A percentile compares a stretch with the other conserved stretches of the same genome.
These are phyloP conservation scores for Leucania comma DNA, from an alignment of 2,888 invertebrate genomes.

Conservation along the genomic window DNA sequence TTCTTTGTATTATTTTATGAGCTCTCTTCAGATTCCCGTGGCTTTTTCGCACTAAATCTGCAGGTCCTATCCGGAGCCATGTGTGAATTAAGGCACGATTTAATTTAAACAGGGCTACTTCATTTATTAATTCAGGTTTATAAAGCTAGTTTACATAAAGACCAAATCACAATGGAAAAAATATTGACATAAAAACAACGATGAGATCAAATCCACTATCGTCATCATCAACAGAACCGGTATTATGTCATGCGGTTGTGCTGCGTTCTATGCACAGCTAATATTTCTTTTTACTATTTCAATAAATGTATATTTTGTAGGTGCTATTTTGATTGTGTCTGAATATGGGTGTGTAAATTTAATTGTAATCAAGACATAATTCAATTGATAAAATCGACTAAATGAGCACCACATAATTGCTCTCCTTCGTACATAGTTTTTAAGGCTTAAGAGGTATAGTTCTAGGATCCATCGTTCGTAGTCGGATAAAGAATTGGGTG, in stretches of 20 bases:
- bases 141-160: neutral
- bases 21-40: neutral
- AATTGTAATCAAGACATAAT: constrained; percentile 3
- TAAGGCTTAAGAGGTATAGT: neutral
- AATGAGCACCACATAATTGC: neutral
- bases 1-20: neutral
- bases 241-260: constrained; percentile 3
- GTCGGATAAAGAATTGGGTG: constrained; percentile 10
- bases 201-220: constrained; percentile 9
- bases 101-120: too few species aligned
- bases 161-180: neutral
- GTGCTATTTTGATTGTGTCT: neutral
- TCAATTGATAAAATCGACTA: neutral
- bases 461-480: neutral
- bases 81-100: too few species aligned
- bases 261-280: constrained; percentile 11
- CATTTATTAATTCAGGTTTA: neutral
- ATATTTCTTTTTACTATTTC: constrained; percentile 5
- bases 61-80: too few species aligned
- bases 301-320: constrained; percentile 16
- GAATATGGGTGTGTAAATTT: neutral
- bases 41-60: neutral
- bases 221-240: constrained; percentile 18
- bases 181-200: constrained; percentile 15
- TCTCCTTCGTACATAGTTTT: neutral